Conservation (phyloP, 2,888 invertebrate species). For the Drosophila subquinaria region DNA sequence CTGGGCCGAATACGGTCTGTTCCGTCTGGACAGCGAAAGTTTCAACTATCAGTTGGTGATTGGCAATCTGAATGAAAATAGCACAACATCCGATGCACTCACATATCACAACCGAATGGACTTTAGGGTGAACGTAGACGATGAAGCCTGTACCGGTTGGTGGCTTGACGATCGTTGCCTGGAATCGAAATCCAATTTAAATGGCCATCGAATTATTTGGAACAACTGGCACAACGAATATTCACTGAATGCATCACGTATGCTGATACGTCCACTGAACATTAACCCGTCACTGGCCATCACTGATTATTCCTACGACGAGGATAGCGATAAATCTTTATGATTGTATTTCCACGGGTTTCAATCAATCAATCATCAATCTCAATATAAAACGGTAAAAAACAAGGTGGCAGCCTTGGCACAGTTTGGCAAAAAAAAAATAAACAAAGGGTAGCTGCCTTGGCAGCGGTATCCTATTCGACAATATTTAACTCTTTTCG, state of each 20-base stretch:
- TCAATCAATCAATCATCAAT: too few relatives aligned
- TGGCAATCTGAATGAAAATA: conserved; percentile 83
- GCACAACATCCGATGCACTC: conserved; percentile 87
- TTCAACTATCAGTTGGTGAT: conserved; percentile 86
- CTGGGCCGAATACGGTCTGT: conserved; percentile 87
- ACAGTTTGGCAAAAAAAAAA: too few relatives aligned
- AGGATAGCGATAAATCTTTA: conserved; percentile 11
- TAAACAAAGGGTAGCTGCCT: too few relatives aligned
- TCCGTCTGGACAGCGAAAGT: conserved; percentile 85
- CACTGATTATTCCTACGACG: conserved; percentile 35
- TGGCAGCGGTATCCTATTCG: too few relatives aligned
- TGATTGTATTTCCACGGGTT: too few relatives aligned
- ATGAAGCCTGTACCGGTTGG: conserved; percentile 87
- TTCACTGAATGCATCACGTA: conserved; percentile 86
- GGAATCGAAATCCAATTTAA: conserved; percentile 70
- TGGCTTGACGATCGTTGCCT: conserved; percentile 87
- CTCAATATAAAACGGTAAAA: neutral
- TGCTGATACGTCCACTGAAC: conserved; percentile 84
- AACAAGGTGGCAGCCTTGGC: too few relatives aligned
- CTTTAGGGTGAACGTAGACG: conserved; percentile 85
- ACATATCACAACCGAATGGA: conserved; percentile 86
- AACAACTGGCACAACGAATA: conserved; percentile 87
- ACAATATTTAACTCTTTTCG: too few relatives aligned
- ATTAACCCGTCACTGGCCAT: conserved; percentile 1
- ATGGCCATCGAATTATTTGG: conserved; percentile 87